These are phyloP conservation scores for Luscinia megarhynchos DNA, from an alignment of 2,797 vertebrate genomes.

Conservation along the genomic window DNA sequence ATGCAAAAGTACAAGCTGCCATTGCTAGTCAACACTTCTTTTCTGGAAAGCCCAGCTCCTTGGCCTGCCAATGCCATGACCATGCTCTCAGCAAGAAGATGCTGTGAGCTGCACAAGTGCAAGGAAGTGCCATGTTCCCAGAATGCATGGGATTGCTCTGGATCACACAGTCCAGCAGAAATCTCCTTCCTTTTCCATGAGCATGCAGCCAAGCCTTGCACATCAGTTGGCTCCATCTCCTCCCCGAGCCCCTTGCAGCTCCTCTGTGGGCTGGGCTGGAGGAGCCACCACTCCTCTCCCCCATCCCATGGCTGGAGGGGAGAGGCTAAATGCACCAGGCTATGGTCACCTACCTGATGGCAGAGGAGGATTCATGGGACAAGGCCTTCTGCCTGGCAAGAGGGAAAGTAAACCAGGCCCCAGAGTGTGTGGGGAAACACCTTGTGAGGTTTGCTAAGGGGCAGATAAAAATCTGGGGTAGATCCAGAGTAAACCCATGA, in stretches of 20 bases:
- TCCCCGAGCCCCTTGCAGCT: accelerated
- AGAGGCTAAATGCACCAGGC: neutral
- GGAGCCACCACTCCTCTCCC: neutral
- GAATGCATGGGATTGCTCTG: neutral
- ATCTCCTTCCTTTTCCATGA: neutral
- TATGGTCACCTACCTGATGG: accelerated
- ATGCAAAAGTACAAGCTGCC: neutral
- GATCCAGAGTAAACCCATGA: neutral
- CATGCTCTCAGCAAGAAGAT: neutral
- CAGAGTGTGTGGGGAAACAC: accelerated
- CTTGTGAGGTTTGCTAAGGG: neutral
- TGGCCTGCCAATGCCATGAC: neutral
- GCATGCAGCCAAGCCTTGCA: neutral
- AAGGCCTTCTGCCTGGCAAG: neutral
- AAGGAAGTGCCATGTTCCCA: neutral
- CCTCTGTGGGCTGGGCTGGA: neutral
- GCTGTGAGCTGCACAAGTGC: neutral
- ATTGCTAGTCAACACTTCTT: neutral
- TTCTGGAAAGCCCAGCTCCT: neutral
- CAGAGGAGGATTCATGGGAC: neutral
- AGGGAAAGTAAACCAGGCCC: neutral
- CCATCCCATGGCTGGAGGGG: neutral
- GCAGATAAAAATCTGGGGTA: neutral
- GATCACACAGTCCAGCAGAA: neutral
- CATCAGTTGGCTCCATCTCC: accelerated